Evolutionary conservation across 1,140 invertebrate genomes (phyloP), one percentile per base, ranked within the genome.

Genomic region (Micrasema minimum): DNA sequence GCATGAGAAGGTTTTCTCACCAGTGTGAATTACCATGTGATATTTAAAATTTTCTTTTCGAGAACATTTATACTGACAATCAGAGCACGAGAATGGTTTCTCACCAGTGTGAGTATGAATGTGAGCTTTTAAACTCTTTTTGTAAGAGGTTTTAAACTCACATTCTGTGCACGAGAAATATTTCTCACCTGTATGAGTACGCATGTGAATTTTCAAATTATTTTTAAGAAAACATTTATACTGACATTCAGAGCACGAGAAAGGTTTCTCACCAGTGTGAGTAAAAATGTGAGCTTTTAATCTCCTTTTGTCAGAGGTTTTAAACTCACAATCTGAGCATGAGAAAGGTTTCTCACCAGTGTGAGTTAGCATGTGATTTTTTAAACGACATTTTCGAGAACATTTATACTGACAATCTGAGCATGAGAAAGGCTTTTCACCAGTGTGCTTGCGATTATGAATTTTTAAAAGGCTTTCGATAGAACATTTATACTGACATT

Each of bases 321-420:
- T 12, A 51, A 20, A 51, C 3, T 5, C n/a, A n/a, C n/a, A n/a
- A n/a, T n/a, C n/a, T n/a, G n/a, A n/a, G n/a, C n/a, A n/a, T n/a
- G n/a, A n/a, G n/a, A 57, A 57, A n/a, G 26, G 26, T 37, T 57
- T 57, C 10, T 57, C 53, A 2, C 26, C 26, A 14, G 22, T 35
- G 7, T 57, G 53, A 20, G 23, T 57, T 14, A 11, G 12, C 14
- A 14, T 3, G 26, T 57, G 53, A 26, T 12, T 31, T 11, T 22
- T 23, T 2, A 57, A 31, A 1, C 12, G 26, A 10, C 26, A 12
- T 20, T 51, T 51, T 22, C 11, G 14, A 23, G 16, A 20, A 1
- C 48, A 14, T 6, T 7, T 20, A 10, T 18, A 51, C 1, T 11
- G 4, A 20, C 48, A 51, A 5, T 51, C 2, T 51, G 20, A 51